These are phyloP conservation scores for Ctenomys sociabilis DNA, from an alignment of 2,113 vertebrate species.

Conservation along the genomic window DNA sequence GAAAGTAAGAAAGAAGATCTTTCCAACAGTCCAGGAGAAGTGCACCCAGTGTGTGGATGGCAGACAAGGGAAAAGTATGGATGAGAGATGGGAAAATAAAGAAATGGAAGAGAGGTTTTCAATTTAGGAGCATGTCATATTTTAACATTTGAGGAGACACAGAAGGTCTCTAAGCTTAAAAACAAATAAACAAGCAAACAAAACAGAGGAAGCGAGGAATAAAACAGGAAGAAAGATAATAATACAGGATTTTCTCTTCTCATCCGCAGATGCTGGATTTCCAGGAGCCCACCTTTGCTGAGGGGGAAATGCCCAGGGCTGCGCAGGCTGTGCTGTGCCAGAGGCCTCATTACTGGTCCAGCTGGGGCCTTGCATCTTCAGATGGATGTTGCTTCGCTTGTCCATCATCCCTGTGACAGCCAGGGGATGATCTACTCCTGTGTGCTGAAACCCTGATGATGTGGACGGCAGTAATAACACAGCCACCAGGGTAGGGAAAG, in stretches of 20 bases:
- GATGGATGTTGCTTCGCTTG: constrained; percentile 82
- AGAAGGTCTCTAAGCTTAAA: constrained; percentile 66
- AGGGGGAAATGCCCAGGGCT: constrained; percentile 11
- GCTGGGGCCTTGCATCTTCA: constrained; percentile 64
- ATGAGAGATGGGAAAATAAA: not conserved
- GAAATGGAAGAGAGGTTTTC: constrained; percentile 68
- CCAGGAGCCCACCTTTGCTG: constrained; percentile 42
- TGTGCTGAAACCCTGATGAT: constrained; percentile 73
- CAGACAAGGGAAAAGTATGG: not conserved
- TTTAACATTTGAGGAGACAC: constrained; percentile 76
- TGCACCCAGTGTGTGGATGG: not conserved
- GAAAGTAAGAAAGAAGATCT: not conserved
- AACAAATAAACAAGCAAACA: not conserved
- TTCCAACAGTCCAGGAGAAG: not conserved
- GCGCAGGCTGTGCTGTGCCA: not conserved
- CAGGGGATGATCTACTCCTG: constrained; percentile 82
- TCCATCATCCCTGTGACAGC: constrained; percentile 82
- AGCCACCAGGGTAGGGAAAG: constrained; percentile 67
- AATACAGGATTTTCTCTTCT: constrained; percentile 23
- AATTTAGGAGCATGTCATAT: constrained; percentile 66
- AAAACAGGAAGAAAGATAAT: not conserved
- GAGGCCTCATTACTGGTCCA: constrained; percentile 55
- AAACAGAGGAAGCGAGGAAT: not conserved
- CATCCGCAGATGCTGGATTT: constrained; percentile 57
- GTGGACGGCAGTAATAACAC: constrained; percentile 79